Percentiles rank a stretch among this genome's conserved stretches.
phyloP scores from a whole-genome alignment of 2,113 vertebrate species.

The Lanius collurio region DNA sequence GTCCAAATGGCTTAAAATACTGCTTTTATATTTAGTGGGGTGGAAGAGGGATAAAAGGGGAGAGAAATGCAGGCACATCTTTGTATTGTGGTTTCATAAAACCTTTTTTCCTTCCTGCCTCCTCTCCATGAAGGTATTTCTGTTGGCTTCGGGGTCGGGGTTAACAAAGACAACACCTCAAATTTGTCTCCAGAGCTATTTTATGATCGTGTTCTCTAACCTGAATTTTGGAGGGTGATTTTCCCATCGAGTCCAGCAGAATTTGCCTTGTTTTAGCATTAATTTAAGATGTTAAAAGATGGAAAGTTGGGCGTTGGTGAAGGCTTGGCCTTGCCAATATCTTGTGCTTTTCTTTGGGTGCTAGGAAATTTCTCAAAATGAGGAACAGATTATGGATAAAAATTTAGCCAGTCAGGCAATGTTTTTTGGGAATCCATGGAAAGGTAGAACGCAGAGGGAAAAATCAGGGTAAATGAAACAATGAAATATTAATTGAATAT shows the following conservation, averaged over 20 bases:
- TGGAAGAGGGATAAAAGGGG: neutral
- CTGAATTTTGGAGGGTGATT: neutral
- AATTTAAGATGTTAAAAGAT: neutral
- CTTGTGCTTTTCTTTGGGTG: neutral
- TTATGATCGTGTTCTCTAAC: neutral
- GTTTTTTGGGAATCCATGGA: neutral
- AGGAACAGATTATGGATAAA: neutral
- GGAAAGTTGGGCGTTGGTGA: accelerated
- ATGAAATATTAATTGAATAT: neutral
- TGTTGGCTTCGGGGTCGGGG: neutral
- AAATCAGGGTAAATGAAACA: neutral
- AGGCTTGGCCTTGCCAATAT: neutral
- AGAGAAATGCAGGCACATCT: neutral
- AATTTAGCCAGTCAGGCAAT: neutral
- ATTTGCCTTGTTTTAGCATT: neutral
- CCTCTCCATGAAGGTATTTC: neutral
- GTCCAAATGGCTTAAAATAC: neutral
- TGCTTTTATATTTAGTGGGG: neutral
- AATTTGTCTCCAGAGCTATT: neutral
- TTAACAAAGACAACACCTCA: neutral
- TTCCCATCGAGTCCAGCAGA: neutral
- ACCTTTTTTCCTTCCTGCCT: neutral
- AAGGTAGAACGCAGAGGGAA: neutral
- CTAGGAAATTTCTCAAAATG: neutral
- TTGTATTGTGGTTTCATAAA: neutral